Evolutionary conservation across 1,140 invertebrate genomes (phyloP).

Genomic region (Cotesia typhae): DNA sequence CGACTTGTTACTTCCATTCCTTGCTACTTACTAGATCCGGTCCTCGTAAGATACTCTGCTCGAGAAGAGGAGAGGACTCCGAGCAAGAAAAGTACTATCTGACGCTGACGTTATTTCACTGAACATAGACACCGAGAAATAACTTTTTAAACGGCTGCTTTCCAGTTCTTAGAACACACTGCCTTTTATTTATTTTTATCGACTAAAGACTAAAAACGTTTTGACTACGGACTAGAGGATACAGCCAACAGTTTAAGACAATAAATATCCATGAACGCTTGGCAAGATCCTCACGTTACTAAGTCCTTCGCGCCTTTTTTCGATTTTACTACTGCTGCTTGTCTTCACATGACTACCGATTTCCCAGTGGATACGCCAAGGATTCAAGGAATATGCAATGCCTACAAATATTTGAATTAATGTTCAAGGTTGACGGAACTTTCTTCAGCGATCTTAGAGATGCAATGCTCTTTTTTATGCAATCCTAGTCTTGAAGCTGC

Average conservation of each 20-base stretch:
- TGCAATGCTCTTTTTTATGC: no score
- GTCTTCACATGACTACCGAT: conserved; percentile 2
- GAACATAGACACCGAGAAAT: neutral
- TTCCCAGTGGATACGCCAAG: no score
- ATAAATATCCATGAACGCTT: conserved; percentile 28
- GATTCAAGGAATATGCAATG: no score
- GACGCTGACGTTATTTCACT: conserved; percentile 9
- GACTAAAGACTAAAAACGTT: no score
- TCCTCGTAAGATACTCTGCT: no score
- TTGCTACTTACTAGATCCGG: neutral
- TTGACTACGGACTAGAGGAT: no score
- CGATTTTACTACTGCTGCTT: conserved; percentile 12
- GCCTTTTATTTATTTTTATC: neutral
- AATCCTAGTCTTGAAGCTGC: no score
- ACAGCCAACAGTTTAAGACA: neutral
- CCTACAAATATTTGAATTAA: no score
- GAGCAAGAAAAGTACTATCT: conserved; percentile 20
- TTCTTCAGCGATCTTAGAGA: no score
- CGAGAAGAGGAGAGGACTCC: neutral
- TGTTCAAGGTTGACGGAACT: no score
- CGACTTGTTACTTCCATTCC: neutral
- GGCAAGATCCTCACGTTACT: conserved; percentile 32
- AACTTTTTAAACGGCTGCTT: neutral
- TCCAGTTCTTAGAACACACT: conserved; percentile 13
- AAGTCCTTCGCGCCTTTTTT: conserved; percentile 30